phyloP scores from a whole-genome alignment of 2,113 vertebrate genomes.

The Sisor rabdophorus region DNA sequence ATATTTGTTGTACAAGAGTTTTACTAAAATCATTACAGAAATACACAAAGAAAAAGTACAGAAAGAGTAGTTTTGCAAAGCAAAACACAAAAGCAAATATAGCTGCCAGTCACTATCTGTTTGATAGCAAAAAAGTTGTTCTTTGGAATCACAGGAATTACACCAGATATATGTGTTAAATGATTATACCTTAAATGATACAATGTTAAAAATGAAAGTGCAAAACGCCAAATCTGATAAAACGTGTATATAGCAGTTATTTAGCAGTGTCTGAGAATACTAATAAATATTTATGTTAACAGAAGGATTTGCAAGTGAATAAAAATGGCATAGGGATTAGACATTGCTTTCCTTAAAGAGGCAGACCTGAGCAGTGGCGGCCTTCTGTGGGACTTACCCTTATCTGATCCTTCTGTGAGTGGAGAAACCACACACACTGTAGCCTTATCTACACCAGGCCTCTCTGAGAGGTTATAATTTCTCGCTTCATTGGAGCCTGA shows the following conservation, averaged over 20 bases:
- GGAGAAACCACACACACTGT: slow-evolving; percentile 90
- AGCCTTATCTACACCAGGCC: slow-evolving; percentile 96
- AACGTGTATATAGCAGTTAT: slow-evolving; percentile 60
- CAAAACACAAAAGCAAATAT: slow-evolving; percentile 17
- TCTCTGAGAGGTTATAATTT: slow-evolving; percentile 99
- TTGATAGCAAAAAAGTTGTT: slow-evolving; percentile 42
- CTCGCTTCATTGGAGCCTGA: slow-evolving; percentile 98
- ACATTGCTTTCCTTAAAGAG: slow-evolving; percentile 92
- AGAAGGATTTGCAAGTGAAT: slow-evolving; percentile 84
- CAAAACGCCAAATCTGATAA: slow-evolving; percentile 58
- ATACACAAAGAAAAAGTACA: background rate
- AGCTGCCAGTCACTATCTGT: slow-evolving; percentile 49
- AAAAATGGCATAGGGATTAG: slow-evolving; percentile 87
- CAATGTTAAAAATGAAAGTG: slow-evolving; percentile 52
- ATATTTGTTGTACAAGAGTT: background rate
- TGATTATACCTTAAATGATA: slow-evolving; percentile 54
- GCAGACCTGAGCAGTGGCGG: slow-evolving; percentile 85
- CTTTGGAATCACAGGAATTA: slow-evolving; percentile 35
- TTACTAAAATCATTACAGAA: background rate
- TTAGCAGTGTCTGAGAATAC: slow-evolving; percentile 69
- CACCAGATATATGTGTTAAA: no score
- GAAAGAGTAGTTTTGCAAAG: background rate
- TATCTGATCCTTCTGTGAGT: slow-evolving; percentile 88
- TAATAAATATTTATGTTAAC: slow-evolving; percentile 95
- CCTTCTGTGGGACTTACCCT: slow-evolving; percentile 85